phyloP scores from a whole-genome alignment of 2,888 invertebrate genomes.

The Camptogramma bilineatum region DNA sequence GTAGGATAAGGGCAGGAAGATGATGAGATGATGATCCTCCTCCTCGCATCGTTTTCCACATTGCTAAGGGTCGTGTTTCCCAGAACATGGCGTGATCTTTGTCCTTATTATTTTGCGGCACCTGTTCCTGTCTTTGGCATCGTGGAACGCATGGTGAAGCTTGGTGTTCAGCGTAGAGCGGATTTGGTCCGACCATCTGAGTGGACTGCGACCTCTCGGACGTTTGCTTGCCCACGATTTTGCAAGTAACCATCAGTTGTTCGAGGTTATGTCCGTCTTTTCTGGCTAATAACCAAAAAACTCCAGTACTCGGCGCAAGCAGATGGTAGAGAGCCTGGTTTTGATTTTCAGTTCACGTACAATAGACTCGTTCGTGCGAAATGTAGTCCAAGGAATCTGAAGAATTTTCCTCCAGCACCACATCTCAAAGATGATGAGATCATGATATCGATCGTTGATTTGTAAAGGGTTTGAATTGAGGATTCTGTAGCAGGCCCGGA shows the following conservation, averaged over 20 bases:
- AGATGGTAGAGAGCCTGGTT: not conserved
- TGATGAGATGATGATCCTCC: no score
- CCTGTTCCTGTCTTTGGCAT: slow-evolving; percentile 2
- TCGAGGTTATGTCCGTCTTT: not conserved
- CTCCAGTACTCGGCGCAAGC: not conserved
- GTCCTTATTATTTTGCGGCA: not conserved
- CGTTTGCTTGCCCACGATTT: not conserved
- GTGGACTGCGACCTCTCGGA: slow-evolving; percentile 1
- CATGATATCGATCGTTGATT: no score
- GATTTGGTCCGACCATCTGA: not conserved
- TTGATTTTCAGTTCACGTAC: not conserved
- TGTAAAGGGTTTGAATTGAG: no score
- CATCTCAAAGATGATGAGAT: no score
- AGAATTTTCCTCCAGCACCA: no score
- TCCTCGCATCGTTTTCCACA: not conserved
- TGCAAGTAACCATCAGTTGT: not conserved
- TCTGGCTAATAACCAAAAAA: not conserved
- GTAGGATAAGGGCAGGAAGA: no score
- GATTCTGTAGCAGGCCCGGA: no score
- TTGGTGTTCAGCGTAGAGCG: not conserved
- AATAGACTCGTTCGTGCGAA: no score
- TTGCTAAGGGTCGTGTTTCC: not conserved
- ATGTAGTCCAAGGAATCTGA: no score
- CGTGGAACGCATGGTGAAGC: not conserved
- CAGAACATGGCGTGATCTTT: not conserved